phyloP scores from a whole-genome alignment of 2,797 vertebrate species.

The Sebastes reedi region DNA sequence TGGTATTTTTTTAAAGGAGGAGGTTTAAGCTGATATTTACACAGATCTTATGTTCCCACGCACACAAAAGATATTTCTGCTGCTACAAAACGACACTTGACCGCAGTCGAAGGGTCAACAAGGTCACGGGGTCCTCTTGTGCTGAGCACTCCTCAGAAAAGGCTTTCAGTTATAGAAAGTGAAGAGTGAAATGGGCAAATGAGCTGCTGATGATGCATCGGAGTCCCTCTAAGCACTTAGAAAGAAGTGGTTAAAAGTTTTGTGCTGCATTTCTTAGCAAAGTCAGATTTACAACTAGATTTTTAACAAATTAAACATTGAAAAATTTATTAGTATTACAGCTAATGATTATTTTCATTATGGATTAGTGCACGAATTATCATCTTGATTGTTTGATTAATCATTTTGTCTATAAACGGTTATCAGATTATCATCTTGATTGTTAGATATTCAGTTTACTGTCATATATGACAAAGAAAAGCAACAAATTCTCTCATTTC shows the following conservation, averaged over 20 bases:
- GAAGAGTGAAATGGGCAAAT: constrained; percentile 24
- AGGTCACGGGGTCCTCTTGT: constrained; percentile 9
- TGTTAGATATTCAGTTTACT: background rate
- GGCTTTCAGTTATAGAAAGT: constrained; percentile 1
- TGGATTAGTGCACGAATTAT: background rate
- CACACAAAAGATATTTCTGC: background rate
- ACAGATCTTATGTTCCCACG: background rate
- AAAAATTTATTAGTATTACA: too few relatives aligned
- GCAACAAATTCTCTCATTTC: background rate
- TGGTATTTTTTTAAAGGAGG: background rate
- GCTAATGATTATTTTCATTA: background rate
- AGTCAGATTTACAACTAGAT: background rate
- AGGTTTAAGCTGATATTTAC: background rate
- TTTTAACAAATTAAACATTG: background rate
- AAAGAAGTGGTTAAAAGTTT: background rate
- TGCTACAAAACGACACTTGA: background rate
- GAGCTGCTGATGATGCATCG: constrained; percentile 3
- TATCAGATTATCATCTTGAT: background rate
- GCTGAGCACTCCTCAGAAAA: constrained; percentile 9
- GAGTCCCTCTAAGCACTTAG: background rate
- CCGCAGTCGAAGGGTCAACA: constrained; percentile 3
- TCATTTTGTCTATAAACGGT: background rate
- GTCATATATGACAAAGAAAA: background rate
- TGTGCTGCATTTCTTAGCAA: too few relatives aligned
- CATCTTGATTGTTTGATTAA: background rate